Percentiles rank a stretch among this genome's conserved stretches.
phyloP scores from a whole-genome alignment of 2,113 vertebrate species.

The Aplodontia rufa region DNA sequence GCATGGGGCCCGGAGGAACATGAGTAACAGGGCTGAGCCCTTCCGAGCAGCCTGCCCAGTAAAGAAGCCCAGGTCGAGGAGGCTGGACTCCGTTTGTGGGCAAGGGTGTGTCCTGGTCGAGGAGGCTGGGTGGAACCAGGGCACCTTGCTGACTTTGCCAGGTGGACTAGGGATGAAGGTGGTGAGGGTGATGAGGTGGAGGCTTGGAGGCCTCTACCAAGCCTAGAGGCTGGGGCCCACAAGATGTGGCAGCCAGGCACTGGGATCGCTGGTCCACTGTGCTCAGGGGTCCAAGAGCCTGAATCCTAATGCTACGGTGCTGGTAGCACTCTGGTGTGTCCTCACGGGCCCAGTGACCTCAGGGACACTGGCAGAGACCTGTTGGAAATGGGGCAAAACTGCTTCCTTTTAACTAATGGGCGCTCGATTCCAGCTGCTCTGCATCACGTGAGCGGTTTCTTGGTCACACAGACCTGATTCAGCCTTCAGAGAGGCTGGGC shows the following conservation, averaged over 20 bases:
- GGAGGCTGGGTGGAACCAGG: not conserved
- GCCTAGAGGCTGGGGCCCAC: not conserved
- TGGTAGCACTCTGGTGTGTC: not conserved
- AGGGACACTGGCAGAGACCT: not conserved
- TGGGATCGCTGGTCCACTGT: not conserved
- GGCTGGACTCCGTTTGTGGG: not conserved
- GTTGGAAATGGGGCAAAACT: not conserved
- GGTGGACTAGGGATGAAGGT: not conserved
- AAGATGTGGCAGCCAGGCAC: not conserved
- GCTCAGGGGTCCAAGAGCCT: not conserved
- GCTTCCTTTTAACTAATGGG: not conserved
- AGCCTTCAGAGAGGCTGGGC: not conserved
- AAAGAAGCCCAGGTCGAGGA: accelerated
- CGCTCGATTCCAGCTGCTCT: not conserved
- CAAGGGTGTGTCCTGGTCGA: accelerated
- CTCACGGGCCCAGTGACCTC: accelerated
- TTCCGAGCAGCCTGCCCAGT: accelerated
- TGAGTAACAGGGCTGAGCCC: not conserved
- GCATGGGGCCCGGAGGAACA: too few relatives aligned
- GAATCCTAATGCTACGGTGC: accelerated
- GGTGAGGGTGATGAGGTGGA: not conserved
- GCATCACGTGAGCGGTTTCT: accelerated
- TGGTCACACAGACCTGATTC: not conserved
- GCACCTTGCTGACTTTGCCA: not conserved
- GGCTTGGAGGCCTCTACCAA: not conserved